Percentiles rank a stretch among this genome's conserved stretches.
Evolutionary conservation across 2,797 vertebrate species (phyloP).

Genomic region (Acrocephalus scirpaceus): DNA sequence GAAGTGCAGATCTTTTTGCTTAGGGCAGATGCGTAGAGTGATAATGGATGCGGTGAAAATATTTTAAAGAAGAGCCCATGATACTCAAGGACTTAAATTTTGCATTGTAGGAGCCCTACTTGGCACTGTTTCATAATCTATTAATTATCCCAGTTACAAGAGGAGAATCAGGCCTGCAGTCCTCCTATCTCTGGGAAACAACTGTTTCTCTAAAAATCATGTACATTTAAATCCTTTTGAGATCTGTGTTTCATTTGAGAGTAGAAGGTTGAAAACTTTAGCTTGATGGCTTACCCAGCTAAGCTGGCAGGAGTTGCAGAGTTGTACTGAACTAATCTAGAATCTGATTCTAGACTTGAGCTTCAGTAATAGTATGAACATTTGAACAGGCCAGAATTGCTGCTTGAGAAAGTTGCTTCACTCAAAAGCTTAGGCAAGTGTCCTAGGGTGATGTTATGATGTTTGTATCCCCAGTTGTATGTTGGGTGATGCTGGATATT

Average conservation of each 20-base stretch:
- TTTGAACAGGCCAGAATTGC: not conserved
- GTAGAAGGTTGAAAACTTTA: not conserved
- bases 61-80: not conserved
- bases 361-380: not conserved
- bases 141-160: not conserved
- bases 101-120: not conserved
- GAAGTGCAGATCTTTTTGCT: not conserved
- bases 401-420: not conserved
- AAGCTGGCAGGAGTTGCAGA: not conserved
- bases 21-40: not conserved
- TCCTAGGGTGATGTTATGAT: too few species aligned
- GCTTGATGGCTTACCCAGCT: not conserved
- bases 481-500: too few species aligned
- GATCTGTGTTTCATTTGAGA: not conserved
- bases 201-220: not conserved
- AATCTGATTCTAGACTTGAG: not conserved
- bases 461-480: too few species aligned
- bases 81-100: not conserved
- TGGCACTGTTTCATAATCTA: not conserved
- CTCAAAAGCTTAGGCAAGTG: not conserved
- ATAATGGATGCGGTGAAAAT: not conserved
- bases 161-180: not conserved
- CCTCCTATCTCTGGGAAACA: not conserved
- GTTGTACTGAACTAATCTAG: not conserved
- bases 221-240: not conserved